Evolutionary conservation across 2,888 invertebrate genomes (phyloP), one percentile per base, ranked within the genome.

Genomic region (Cephus sareptanus): DNA sequence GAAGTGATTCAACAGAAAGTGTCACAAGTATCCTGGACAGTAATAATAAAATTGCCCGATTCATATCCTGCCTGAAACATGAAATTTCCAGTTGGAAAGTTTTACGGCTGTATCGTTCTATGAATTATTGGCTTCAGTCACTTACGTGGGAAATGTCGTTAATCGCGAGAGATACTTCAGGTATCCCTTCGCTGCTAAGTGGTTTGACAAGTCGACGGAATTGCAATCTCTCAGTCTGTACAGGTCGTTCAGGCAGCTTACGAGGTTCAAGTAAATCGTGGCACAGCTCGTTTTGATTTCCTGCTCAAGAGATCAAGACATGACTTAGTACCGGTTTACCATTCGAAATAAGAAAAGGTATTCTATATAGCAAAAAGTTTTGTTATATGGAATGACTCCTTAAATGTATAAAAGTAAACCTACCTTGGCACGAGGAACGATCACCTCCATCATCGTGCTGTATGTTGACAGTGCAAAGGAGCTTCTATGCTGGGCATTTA

Each of bases 151-250:
- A 77, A 82, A 69, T n/a, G 56, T 31, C 30, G 82, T 81, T 71
- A 85, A 79, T 69, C 74, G 77, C 35, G 86, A 78, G 69, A 86
- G 82, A 76, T 82, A 83, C 77, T 84, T 85, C 40, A 87, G 78
- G 77, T 84, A 87, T 77, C 87, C 88, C 68, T 85, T 82, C 34
- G 75, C 77, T 3, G 77, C 73, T 79, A 86, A 82, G 74, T 83
- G 82, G 56, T 86, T 86, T 23, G 86, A 86, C 75, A 86, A 76
- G 75, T 87, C 76, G 74, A 81, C 79, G 30, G 33, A 77, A 70
- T 77, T 75, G 70, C 77, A 81, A 31, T 79, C 77, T 34, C 79
- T 75, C 74, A 81, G 33, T 30, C 81, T 77, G 78, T 87, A 87
- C 74, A 87, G 73, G 34, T 81, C 79, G 75, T 81, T 84, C 68